Base-by-base conservation (phyloP, 1,140 invertebrate genomes). In the Papilio polytes region DNA sequence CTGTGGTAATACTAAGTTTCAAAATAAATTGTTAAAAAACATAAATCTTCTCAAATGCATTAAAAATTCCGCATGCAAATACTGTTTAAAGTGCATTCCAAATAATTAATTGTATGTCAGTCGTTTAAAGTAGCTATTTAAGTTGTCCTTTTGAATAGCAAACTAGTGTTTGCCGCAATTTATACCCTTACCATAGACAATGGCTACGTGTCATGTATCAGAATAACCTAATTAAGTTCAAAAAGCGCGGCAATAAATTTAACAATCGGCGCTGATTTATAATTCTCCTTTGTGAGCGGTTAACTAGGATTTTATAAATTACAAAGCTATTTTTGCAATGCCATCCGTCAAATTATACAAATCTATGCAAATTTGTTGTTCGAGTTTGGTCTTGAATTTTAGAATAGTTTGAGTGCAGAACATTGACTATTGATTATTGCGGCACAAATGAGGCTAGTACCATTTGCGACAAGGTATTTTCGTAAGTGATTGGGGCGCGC, bases 321-420 rank as follows among this genome's bases (percentile, higher is more conserved):
- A 66, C 77, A 66, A 26, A 44, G 36, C 36, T 76, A 46, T 51
- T 76, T 51, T 76, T 46, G 77, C 77, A 78, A 44, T 78, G 77
- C 59, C 59, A 63, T 78, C 51, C 20, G 76, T 78, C 76, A 56
- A 78, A 78, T 78, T 78, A 78, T 78, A 78, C 76, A 78, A 78
- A 78, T 78, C 53, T 78, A 78, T 78, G 76, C 76, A 78, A 63
- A 78, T 53, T 36, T 36, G 51, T 77, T 77, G n/a, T 56, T 78
- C 18, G 18, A 56, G 48, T 78, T 59, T 26, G 20, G 51, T 31
- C 22, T n/a, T 18, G 76, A 36, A 70, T 70, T 70, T 70, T 70
- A 70, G 13, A 70, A 70, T 70, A 70, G 63, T 70, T 31, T 13
- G 63, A 31, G 2, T 18, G 26, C 12, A 3, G 63, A 36, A 63